These are phyloP conservation scores for Cyphomyrus discorhynchus DNA, from an alignment of 2,113 vertebrate genomes.

Conservation along the genomic window DNA sequence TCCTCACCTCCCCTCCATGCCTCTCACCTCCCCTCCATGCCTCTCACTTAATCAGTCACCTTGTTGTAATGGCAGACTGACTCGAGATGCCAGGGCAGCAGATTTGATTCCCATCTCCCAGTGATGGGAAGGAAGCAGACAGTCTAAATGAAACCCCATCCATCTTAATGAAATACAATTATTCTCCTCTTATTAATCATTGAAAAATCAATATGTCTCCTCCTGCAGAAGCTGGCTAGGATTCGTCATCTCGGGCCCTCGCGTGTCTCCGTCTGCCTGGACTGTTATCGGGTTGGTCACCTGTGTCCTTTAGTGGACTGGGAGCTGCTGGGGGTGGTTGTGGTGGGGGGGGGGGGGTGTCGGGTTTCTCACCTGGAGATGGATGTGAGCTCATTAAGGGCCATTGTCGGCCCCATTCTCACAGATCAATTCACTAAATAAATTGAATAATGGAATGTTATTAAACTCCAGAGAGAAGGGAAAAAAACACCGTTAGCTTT, in stretches of 20 bases:
- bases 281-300: constrained; percentile 94
- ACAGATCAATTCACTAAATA: constrained; percentile 68
- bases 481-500: constrained; percentile 43
- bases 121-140: constrained; percentile 95
- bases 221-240: constrained; percentile 82
- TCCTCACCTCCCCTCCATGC: not conserved
- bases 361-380: constrained; percentile 47
- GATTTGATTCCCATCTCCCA: constrained; percentile 89
- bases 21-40: too few species aligned
- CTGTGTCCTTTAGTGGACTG: constrained; percentile 83
- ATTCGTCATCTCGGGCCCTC: constrained; percentile 89
- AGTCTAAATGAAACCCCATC: constrained; percentile 99
- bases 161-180: constrained; percentile 99
- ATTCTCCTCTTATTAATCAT: constrained; percentile 99
- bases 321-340: constrained; percentile 39
- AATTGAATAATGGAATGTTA: constrained; percentile 65
- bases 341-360: not conserved
- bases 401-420: constrained; percentile 48
- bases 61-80: constrained; percentile 94
- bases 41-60: constrained; percentile 63
- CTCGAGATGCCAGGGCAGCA: constrained; percentile 72
- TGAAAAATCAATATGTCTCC: constrained; percentile 99
- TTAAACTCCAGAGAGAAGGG: constrained; percentile 49
- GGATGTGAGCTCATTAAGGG: constrained; percentile 62
- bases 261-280: constrained; percentile 88